Percentiles rank a stretch among this genome's conserved stretches.
These are phyloP conservation scores for Sceloporus tristichus DNA, from an alignment of 2,113 vertebrate species.

Conservation along the genomic window DNA sequence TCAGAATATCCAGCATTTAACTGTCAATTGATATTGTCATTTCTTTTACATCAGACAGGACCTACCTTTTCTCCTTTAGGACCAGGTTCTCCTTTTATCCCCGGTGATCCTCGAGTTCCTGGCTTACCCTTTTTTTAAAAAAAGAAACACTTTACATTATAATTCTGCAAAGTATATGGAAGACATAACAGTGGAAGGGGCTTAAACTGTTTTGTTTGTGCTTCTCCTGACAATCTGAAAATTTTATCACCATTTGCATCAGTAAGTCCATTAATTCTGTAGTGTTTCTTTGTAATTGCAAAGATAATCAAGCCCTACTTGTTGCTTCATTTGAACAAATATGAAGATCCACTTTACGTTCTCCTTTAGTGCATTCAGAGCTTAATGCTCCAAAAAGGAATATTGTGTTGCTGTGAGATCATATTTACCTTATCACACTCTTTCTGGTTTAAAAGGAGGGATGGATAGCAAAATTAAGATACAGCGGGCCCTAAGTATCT, in stretches of 20 bases:
- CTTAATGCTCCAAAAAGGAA: neutral
- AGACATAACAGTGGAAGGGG: no score
- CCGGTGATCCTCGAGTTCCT: conserved; percentile 68
- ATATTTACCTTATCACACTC: neutral
- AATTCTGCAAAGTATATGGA: neutral
- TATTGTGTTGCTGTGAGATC: neutral
- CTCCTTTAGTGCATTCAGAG: neutral
- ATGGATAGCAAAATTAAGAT: neutral
- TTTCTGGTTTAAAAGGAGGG: neutral
- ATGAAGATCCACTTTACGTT: neutral
- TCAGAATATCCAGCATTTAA: neutral
- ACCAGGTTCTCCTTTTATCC: conserved; percentile 78
- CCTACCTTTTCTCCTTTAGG: conserved; percentile 84
- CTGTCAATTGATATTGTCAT: neutral
- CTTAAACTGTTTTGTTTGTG: no score
- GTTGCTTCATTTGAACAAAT: neutral
- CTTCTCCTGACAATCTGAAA: no score
- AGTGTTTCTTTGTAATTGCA: neutral
- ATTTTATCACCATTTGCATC: no score
- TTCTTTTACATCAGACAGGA: neutral
- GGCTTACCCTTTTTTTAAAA: conserved; percentile 75
- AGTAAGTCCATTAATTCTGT: neutral
- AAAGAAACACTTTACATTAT: neutral
- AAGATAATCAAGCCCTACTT: neutral
- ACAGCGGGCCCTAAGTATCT: no score